Evolutionary conservation across 2,797 vertebrate genomes (phyloP).

Genomic region (Lutjanus campechanus): DNA sequence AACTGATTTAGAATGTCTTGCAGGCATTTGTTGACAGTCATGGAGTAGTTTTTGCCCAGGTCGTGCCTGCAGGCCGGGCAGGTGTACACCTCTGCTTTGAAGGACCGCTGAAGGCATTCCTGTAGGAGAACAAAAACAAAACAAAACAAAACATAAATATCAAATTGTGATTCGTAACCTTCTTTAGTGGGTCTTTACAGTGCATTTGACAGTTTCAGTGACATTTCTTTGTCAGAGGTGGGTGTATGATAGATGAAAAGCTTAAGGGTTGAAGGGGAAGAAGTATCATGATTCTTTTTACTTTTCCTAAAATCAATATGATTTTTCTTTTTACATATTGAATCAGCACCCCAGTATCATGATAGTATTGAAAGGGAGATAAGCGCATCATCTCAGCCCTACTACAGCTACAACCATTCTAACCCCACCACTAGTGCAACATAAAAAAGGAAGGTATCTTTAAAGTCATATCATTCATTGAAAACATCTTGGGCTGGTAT

Average conservation of each 20-base stretch:
- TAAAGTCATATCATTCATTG: neutral
- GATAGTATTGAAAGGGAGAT: too few species aligned
- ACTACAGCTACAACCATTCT: neutral
- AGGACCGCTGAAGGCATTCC: conserved; percentile 97
- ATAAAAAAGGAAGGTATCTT: neutral
- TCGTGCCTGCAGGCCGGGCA: conserved; percentile 96
- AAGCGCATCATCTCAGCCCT: too few species aligned
- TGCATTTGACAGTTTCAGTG: neutral
- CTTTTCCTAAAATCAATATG: too few species aligned
- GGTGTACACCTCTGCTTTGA: conserved; percentile 94
- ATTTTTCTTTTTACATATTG: too few species aligned
- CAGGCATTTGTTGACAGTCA: conserved; percentile 91
- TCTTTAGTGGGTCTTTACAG: neutral
- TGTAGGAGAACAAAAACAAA: conserved; percentile 57
- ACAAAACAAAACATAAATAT: neutral
- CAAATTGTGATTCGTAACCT: neutral
- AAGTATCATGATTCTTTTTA: too few species aligned
- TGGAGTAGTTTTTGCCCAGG: conserved; percentile 90
- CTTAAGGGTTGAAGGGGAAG: too few species aligned
- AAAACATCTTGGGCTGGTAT: too few species aligned
- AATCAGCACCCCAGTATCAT: too few species aligned
- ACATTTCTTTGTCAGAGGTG: neutral
- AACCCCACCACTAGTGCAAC: neutral
- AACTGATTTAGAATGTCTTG: conserved; percentile 93
- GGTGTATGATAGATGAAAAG: neutral